Evolutionary conservation across 2,113 vertebrate genomes (phyloP).

Genomic region (Chunga burmeisteri): DNA sequence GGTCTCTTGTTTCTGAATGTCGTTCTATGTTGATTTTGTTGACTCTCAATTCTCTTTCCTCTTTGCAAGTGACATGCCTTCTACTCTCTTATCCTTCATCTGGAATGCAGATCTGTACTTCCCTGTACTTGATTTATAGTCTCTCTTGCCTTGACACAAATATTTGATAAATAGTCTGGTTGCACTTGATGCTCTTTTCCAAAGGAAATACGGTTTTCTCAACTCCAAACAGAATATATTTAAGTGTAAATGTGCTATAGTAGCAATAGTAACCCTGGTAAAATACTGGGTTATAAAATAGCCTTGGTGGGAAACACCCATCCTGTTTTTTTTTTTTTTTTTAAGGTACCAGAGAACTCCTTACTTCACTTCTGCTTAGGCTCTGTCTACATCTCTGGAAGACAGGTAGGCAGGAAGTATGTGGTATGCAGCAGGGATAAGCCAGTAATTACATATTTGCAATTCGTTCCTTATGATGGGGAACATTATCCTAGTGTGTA

Average conservation of each 20-base stretch:
- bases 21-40: not conserved
- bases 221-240: not conserved
- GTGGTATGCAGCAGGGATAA: not conserved
- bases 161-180: conserved; percentile 26
- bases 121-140: conserved; percentile 1
- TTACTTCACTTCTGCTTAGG: not conserved
- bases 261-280: not conserved
- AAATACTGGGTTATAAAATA: not conserved
- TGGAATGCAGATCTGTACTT: conserved; percentile 42
- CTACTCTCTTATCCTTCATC: conserved; percentile 31
- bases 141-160: conserved; percentile 25
- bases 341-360: not conserved
- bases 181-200: conserved; percentile 6
- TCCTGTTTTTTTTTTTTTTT: not conserved
- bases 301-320: not conserved
- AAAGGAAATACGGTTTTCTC: conserved; percentile 16
- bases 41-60: not conserved
- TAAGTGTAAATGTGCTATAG: not conserved
- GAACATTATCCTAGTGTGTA: not conserved
- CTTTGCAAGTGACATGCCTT: not conserved
- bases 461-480: conserved; percentile 46
- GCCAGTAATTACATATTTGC: conserved; percentile 43
- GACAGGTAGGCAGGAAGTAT: conserved; percentile 39
- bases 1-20: not conserved
- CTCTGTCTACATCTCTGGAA: not conserved